phyloP scores from a whole-genome alignment of 1,140 invertebrate species.

The Drosophila varians region DNA sequence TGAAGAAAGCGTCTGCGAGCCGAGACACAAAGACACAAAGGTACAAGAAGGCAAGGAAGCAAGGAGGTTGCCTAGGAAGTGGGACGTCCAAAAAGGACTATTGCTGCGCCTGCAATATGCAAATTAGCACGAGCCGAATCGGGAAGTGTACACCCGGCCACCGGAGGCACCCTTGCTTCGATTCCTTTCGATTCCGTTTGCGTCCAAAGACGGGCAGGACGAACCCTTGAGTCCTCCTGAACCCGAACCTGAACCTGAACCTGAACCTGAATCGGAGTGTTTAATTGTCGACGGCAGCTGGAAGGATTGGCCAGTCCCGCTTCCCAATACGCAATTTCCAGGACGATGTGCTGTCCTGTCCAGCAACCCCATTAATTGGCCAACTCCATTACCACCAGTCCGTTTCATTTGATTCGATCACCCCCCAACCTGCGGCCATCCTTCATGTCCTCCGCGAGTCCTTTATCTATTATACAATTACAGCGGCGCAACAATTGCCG shows the following conservation, averaged over 20 bases:
- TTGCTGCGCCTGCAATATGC: conserved; percentile 66
- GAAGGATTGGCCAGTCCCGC: conserved; percentile 5
- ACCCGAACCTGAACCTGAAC: conserved; percentile 51
- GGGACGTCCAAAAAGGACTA: conserved; percentile 45
- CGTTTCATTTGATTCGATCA: no score
- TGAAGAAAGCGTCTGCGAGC: conserved; percentile 22
- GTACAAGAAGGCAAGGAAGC: conserved; percentile 3
- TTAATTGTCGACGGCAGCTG: conserved; percentile 62
- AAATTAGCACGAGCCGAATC: conserved; percentile 63
- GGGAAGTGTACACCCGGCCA: conserved; percentile 35
- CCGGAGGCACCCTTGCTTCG: conserved; percentile 10
- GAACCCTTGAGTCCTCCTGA: conserved; percentile 6
- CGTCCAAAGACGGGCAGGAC: conserved; percentile 1
- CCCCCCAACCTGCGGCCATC: conserved; percentile 52
- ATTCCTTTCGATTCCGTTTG: no score
- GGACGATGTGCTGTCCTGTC: no score
- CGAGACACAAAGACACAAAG: conserved; percentile 10
- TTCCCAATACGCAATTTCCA: not conserved
- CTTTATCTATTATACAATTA: conserved; percentile 80
- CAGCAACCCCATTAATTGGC: no score
- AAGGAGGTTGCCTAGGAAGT: conserved; percentile 53
- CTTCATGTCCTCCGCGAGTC: conserved; percentile 69
- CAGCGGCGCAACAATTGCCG: conserved; percentile 57
- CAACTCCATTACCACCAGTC: no score
- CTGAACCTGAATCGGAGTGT: conserved; percentile 62